Evolutionary conservation across 2,888 invertebrate species (phyloP).

Genomic region (Formica aserva): DNA sequence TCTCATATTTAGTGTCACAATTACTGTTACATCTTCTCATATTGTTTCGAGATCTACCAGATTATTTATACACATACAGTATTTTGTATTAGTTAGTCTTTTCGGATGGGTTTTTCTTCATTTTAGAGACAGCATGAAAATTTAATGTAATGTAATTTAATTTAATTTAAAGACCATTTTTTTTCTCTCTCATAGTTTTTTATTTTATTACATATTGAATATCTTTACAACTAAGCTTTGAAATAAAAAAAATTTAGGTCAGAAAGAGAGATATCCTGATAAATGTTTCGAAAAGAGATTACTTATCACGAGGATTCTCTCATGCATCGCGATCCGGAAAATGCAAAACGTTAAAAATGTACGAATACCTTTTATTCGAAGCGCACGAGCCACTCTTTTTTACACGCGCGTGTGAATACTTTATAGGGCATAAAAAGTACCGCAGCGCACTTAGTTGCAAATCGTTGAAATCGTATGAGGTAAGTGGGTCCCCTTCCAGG

Average conservation of each 20-base stretch:
- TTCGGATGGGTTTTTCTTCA: not conserved
- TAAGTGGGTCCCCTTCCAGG: not conserved
- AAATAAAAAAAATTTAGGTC: not conserved
- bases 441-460: slow-evolving; percentile 2
- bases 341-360: slow-evolving; percentile 24
- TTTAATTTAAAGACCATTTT: not conserved
- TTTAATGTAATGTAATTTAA: not conserved
- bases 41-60: not conserved
- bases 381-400: slow-evolving; percentile 12
- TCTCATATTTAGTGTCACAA: not conserved
- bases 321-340: not conserved
- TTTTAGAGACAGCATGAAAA: not conserved
- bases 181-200: not conserved
- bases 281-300: not conserved
- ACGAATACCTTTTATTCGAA: slow-evolving; percentile 2
- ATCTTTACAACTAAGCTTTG: not conserved
- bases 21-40: not conserved
- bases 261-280: not conserved
- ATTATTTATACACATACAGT: not conserved
- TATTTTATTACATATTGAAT: not conserved
- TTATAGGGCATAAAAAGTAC: slow-evolving; percentile 27
- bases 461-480: slow-evolving; percentile 9
- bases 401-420: slow-evolving; percentile 14
- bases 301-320: not conserved
- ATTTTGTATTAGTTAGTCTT: not conserved